Conservation (phyloP, 2,797 vertebrate genomes). For the Rhabdophis nuchalis region DNA sequence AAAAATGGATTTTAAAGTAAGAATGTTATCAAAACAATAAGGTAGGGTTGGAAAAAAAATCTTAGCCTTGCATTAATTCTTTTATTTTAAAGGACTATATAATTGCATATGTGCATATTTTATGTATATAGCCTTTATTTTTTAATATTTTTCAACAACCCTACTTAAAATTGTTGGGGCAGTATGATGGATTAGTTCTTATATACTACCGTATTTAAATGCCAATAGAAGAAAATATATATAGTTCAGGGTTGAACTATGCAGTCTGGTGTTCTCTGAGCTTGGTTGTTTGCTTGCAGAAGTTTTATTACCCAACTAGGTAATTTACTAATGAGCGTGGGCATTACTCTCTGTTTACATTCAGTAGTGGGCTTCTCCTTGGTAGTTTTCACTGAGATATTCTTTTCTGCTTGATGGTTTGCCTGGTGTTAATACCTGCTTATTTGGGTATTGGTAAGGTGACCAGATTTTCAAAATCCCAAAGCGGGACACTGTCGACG, state of each 20-base stretch:
- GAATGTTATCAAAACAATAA: neutral
- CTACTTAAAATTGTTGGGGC: neutral
- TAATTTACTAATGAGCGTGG: neutral
- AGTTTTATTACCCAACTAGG: neutral
- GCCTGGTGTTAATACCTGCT: neutral
- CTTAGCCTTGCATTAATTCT: neutral
- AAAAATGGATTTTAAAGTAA: neutral
- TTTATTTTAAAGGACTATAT: neutral
- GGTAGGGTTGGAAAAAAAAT: neutral
- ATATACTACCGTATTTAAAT: neutral
- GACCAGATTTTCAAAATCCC: too few relatives aligned
- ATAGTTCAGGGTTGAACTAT: neutral
- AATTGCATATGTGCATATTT: neutral
- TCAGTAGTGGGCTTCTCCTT: neutral
- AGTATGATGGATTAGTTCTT: neutral
- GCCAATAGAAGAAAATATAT: neutral
- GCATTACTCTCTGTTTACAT: neutral
- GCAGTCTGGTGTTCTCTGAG: neutral
- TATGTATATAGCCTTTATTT: neutral
- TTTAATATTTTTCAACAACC: neutral
- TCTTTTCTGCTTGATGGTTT: neutral
- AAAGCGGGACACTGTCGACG: too few relatives aligned
- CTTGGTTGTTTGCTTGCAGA: neutral
- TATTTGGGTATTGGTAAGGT: neutral
- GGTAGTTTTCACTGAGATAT: neutral